phyloP scores from a whole-genome alignment of 2,797 vertebrate genomes.

The Myotis daubentonii region DNA sequence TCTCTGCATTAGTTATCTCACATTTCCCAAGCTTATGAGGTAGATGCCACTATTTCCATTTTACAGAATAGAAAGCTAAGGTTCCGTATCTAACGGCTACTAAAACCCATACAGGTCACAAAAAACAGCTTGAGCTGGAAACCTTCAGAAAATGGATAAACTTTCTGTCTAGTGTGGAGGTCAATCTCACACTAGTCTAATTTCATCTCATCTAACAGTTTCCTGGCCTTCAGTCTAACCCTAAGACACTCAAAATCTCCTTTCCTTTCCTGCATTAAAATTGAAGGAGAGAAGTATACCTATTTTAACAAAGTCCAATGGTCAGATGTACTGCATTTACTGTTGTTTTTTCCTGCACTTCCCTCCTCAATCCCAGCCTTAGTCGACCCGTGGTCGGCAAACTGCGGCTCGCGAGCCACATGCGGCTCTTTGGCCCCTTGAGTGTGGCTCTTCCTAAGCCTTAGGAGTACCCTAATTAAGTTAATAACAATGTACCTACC shows the following conservation, averaged over 20 bases:
- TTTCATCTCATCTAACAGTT: not conserved
- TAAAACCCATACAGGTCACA: not conserved
- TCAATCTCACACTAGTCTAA: not conserved
- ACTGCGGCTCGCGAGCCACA: too few relatives aligned
- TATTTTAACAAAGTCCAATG: not conserved
- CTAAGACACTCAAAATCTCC: not conserved
- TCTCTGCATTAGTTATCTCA: not conserved
- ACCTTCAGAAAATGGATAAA: not conserved
- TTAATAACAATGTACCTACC: too few relatives aligned
- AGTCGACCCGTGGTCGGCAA: too few relatives aligned
- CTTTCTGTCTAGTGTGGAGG: not conserved
- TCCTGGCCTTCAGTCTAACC: not conserved
- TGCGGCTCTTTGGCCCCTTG: too few relatives aligned
- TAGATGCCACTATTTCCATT: not conserved
- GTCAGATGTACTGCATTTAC: not conserved
- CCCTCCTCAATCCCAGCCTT: not conserved
- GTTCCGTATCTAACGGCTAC: not conserved
- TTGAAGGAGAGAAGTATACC: conserved; percentile 7
- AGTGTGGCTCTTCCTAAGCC: too few relatives aligned
- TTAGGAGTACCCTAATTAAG: too few relatives aligned
- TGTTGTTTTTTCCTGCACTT: not conserved
- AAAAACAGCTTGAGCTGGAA: not conserved
- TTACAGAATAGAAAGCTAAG: not conserved
- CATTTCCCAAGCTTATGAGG: not conserved
- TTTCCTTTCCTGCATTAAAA: conserved; percentile 20